Base-by-base conservation (phyloP, 2,888 invertebrate species). In the Deilephila porcellus region DNA sequence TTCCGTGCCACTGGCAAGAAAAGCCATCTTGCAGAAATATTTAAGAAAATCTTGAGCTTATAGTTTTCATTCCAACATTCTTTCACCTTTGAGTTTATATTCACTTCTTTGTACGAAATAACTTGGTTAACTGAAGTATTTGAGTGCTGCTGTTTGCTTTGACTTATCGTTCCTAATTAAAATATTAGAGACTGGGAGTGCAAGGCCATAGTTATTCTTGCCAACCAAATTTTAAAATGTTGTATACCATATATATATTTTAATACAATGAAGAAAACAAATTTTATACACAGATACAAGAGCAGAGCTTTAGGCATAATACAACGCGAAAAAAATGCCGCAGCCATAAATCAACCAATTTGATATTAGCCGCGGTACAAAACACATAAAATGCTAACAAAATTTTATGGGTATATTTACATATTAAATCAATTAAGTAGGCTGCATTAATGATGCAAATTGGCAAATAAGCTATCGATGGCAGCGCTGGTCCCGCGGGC, bases 401-500 rank as follows among this genome's bases (percentile, higher is more conserved):
- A 83, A 86, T 85, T 86, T 85, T 86, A 87, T 86, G 80, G 81
- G 77, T 75, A 80, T 81, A 91, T 91, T 91, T 88, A 87, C 88
- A 90, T 89, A 88, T 86, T 88, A 86, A 90, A 92, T 92, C 89
- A 90, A 91, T 91, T 91, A 91, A 83, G 88, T 83, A 81, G 81
- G 77, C 82, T 82, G 85, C 86, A 91, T 92, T 90, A 91, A 90
- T 91, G 89, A 91, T 93, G 91, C 90, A 92, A 93, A 92, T 92
- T 90, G 91, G 87, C 83, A 90, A 90, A 92, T 92, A 91, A 89
- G 91, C 91, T 90, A 90, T 90, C 88, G 87, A 84, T 86, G 84
- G 79, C 85, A 83, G 79, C 82, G 82, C 85, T 79, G 83, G 80
- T 87, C 88, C 89, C 89, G 78, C 70, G 87, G 83, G 90, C 78